These are phyloP conservation scores for Sapayoa aenigma DNA, from an alignment of 2,113 vertebrate genomes.

Conservation along the genomic window DNA sequence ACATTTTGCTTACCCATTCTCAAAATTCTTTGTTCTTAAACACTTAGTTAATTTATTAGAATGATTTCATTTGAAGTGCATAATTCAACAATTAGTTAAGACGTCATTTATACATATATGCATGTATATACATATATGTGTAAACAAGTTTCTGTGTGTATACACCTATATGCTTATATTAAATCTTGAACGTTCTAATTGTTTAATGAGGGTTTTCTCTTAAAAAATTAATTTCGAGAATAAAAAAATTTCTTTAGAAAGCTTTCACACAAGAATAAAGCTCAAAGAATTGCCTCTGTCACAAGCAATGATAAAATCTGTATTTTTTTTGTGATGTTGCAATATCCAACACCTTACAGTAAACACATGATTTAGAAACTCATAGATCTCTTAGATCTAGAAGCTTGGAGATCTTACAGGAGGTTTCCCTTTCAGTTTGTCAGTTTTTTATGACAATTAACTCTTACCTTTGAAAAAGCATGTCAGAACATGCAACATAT, in stretches of 20 bases:
- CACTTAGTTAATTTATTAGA: not conserved
- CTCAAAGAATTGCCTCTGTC: not conserved
- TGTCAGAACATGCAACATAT: not conserved
- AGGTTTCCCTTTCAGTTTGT: not conserved
- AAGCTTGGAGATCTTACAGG: not conserved
- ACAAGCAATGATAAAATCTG: not conserved
- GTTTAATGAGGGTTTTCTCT: not conserved
- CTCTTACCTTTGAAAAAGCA: not conserved
- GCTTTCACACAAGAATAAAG: not conserved
- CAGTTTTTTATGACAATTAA: not conserved
- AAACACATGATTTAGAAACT: not conserved
- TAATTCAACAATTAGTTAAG: not conserved
- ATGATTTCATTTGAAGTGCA: not conserved
- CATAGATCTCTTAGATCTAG: too few relatives aligned
- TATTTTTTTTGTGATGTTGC: not conserved
- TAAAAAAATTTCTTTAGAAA: not conserved
- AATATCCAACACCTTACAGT: not conserved
- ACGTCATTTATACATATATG: not conserved
- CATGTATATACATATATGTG: not conserved
- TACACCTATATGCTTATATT: not conserved
- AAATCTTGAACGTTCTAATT: not conserved
- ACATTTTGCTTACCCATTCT: not conserved
- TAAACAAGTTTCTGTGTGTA: not conserved
- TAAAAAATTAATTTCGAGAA: not conserved
- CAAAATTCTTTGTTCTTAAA: not conserved